Conservation (phyloP, 2,113 vertebrate genomes). For the Tupaia chinensis region DNA sequence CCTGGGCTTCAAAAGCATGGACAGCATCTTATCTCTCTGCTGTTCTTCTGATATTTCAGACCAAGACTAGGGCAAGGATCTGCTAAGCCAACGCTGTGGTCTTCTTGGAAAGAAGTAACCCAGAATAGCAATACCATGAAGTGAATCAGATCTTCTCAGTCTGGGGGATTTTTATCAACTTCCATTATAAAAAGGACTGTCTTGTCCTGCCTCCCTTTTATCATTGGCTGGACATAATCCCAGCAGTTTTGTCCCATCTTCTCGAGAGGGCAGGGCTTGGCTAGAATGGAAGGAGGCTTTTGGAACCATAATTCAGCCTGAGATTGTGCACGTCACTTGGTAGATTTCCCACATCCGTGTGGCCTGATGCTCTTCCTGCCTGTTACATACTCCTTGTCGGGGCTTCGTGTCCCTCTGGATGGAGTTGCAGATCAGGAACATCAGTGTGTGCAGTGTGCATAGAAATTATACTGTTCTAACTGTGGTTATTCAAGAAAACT, state of each 20-base stretch:
- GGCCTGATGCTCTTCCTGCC: neutral
- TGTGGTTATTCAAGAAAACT: neutral
- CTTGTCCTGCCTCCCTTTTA: neutral
- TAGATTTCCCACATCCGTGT: neutral
- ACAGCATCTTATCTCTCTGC: neutral
- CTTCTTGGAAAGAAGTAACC: neutral
- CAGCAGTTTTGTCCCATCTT: neutral
- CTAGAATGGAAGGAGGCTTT: neutral
- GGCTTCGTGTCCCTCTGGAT: neutral
- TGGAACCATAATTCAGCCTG: neutral
- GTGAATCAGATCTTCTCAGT: neutral
- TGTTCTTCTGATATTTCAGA: neutral
- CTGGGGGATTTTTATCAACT: neutral
- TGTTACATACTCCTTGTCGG: neutral
- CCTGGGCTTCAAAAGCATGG: neutral
- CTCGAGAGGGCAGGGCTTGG: neutral
- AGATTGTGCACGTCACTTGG: neutral
- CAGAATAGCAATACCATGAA: neutral
- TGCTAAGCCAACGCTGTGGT: neutral
- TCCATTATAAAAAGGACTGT: neutral
- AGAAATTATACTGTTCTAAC: neutral
- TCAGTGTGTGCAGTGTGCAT: rapidly evolving
- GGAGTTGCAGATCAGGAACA: neutral
- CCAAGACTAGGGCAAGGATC: neutral
- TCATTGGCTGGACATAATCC: neutral